phyloP scores from a whole-genome alignment of 2,888 invertebrate genomes.

The Drosophila mettleri region DNA sequence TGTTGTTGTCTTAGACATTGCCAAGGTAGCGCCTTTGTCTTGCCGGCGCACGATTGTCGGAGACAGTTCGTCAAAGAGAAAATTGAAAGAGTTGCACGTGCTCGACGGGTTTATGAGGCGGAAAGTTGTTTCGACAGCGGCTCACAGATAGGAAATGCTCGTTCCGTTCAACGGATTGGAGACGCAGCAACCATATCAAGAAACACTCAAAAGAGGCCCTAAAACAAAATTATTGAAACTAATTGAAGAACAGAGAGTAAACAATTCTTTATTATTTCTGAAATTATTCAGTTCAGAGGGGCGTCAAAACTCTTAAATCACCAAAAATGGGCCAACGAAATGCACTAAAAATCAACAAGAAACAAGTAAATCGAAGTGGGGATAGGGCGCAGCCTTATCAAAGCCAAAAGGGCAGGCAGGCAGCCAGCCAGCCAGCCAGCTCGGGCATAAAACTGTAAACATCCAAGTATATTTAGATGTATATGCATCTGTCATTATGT shows the following conservation, averaged over 20 bases:
- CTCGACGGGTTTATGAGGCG: conserved; percentile 56
- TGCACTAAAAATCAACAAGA: conserved; percentile 16
- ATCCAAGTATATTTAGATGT: conserved; percentile 21
- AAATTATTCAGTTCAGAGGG: conserved; percentile 25
- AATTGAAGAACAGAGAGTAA: conserved; percentile 54
- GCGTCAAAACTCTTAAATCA: conserved; percentile 47
- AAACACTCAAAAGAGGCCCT: conserved; percentile 30
- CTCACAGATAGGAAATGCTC: conserved; percentile 31
- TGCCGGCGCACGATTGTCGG: conserved; percentile 11
- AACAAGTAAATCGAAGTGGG: background rate
- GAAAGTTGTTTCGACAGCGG: conserved; percentile 56
- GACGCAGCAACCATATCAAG: conserved; percentile 49
- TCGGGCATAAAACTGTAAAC: conserved; percentile 35
- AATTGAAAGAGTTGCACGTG: conserved; percentile 67
- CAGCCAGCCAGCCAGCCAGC: conserved; percentile 13
- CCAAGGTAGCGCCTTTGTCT: conserved; percentile 53
- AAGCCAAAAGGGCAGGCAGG: conserved; percentile 53
- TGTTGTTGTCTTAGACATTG: conserved; percentile 33
- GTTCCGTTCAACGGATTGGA: conserved; percentile 54
- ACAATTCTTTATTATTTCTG: conserved; percentile 15
- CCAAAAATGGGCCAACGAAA: conserved; percentile 36
- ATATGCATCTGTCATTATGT: conserved; percentile 20
- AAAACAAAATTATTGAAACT: conserved; percentile 53
- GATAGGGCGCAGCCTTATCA: conserved; percentile 45
- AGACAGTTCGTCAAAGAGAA: conserved; percentile 60